phyloP scores from a whole-genome alignment of 2,888 invertebrate species.

The Eristalis intricaria region DNA sequence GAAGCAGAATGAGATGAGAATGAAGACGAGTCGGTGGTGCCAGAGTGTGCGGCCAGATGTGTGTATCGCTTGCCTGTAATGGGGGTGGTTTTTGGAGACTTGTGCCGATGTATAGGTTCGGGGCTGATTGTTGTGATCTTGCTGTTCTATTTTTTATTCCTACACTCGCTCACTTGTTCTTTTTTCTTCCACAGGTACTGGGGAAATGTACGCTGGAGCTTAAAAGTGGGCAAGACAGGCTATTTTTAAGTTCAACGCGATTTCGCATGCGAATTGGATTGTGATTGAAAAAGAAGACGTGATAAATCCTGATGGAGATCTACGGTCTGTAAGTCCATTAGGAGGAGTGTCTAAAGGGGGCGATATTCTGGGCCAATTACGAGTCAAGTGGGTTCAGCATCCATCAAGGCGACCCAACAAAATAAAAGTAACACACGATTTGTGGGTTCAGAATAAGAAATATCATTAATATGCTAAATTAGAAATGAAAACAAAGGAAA shows the following conservation, averaged over 20 bases:
- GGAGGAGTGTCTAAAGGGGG: too few species aligned
- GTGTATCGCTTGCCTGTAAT: constrained; percentile 18
- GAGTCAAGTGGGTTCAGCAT: too few species aligned
- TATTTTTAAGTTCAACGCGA: neutral
- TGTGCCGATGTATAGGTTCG: neutral
- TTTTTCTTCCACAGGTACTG: neutral
- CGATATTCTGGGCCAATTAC: too few species aligned
- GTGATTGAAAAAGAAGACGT: neutral
- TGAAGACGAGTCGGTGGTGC: neutral
- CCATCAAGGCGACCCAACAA: too few species aligned
- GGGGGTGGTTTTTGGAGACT: constrained; percentile 1
- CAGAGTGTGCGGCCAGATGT: neutral
- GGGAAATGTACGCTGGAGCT: neutral
- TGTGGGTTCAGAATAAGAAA: too few species aligned
- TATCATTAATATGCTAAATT: too few species aligned
- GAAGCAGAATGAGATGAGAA: constrained; percentile 24
- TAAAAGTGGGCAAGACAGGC: neutral
- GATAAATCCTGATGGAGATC: neutral
- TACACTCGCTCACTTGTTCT: neutral
- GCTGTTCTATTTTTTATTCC: constrained; percentile 17
- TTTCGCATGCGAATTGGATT: neutral
- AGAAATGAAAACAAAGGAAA: too few species aligned
- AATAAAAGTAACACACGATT: too few species aligned
- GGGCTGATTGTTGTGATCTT: neutral
- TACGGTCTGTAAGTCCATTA: neutral